These are phyloP conservation scores for Eulacestoma nigropectus DNA, from an alignment of 2,113 vertebrate genomes.

Conservation along the genomic window DNA sequence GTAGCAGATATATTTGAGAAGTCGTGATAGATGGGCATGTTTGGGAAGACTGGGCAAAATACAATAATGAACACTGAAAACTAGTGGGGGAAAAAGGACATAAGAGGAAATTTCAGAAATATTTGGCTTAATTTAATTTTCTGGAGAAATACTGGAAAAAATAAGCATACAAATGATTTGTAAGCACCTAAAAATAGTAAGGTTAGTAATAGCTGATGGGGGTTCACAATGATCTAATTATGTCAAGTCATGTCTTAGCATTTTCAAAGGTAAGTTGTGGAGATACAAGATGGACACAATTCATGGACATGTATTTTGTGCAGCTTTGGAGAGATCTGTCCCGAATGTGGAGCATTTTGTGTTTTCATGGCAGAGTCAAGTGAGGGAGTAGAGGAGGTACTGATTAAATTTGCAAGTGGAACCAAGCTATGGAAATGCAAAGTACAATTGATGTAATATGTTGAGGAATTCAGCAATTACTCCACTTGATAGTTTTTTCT, in stretches of 20 bases:
- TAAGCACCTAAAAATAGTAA: neutral
- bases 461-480: neutral
- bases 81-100: neutral
- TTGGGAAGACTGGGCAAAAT: neutral
- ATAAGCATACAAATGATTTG: neutral
- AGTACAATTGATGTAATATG: neutral
- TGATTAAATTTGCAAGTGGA: neutral
- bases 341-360: neutral
- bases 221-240: neutral
- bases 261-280: neutral
- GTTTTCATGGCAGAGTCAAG: neutral
- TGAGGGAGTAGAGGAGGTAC: neutral
- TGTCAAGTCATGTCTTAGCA: neutral
- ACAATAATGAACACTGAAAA: neutral
- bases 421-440: neutral
- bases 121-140: neutral
- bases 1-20: neutral
- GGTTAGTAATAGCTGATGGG: neutral
- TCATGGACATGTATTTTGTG: neutral
- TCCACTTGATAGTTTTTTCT: neutral
- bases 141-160: neutral
- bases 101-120: neutral
- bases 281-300: neutral
- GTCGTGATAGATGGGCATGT: neutral
- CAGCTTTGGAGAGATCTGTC: neutral